phyloP scores from a whole-genome alignment of 2,797 vertebrate genomes.

The Macropus fuliginosus region DNA sequence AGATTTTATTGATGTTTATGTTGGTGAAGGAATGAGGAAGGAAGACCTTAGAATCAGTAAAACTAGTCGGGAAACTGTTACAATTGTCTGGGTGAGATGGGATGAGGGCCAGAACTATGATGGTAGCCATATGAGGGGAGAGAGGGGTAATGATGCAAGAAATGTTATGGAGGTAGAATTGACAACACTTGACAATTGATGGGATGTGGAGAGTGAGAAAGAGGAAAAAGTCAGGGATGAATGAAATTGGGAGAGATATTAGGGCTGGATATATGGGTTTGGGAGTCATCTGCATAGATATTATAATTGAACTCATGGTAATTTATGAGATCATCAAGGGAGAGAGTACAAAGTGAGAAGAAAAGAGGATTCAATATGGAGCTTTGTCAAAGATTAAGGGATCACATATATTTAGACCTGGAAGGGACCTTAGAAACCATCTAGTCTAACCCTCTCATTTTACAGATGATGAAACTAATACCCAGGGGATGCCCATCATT shows the following conservation, averaged over 20 bases:
- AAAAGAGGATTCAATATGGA: neutral
- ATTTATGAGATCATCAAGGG: neutral
- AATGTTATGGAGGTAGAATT: neutral
- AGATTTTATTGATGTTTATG: neutral
- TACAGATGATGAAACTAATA: neutral
- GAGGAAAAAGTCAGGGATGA: neutral
- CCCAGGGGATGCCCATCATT: neutral
- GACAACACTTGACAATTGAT: constrained; percentile 3
- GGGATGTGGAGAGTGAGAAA: neutral
- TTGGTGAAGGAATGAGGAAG: neutral
- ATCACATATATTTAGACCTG: neutral
- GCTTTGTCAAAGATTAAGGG: neutral
- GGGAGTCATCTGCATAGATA: neutral
- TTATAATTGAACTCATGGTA: neutral
- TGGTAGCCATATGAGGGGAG: neutral
- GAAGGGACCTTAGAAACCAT: neutral
- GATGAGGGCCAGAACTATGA: neutral
- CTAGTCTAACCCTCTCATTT: neutral
- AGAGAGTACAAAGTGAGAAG: neutral
- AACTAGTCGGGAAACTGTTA: neutral
- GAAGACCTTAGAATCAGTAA: neutral
- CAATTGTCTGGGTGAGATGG: neutral
- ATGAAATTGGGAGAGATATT: neutral
- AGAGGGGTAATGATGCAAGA: neutral
- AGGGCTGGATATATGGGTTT: neutral